A percentile compares a stretch with the other conserved stretches of the same genome.
Conservation (phyloP, 1,140 invertebrate genomes). For the Drosophila busckii region DNA sequence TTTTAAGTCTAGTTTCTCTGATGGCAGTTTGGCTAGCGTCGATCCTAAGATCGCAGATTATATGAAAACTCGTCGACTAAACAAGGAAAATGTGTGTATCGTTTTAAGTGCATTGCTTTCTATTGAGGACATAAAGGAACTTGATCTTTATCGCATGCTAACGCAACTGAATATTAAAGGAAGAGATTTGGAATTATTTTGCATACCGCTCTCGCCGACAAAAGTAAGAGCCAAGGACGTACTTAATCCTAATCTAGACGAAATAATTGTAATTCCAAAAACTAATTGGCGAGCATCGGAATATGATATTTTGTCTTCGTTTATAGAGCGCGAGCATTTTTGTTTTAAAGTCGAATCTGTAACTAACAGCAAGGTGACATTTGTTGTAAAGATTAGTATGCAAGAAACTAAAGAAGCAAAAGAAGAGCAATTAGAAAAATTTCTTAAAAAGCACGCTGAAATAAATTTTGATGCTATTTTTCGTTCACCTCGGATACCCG, state of each 20-base stretch:
- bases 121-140: conserved; percentile 1
- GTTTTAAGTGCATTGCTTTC: background rate
- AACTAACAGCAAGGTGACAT: no score
- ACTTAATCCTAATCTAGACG: no score
- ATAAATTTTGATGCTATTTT: conserved; percentile 33
- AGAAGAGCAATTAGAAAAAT: no score
- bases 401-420: no score
- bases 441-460: background rate
- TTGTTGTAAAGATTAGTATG: no score
- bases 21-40: background rate
- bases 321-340: no score
- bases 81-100: background rate
- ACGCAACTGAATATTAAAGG: background rate
- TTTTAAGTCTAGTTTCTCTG: background rate
- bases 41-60: background rate
- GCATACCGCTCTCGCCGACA: no score
- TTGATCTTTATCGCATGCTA: background rate
- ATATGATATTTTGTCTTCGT: no score
- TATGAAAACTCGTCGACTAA: background rate
- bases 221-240: no score
- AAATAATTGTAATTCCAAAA: no score
- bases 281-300: no score
- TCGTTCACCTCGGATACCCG: conserved; percentile 33
- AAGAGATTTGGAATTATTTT: background rate
- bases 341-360: no score